Percentiles rank a stretch among this genome's conserved stretches.
These are phyloP conservation scores for Ophion ventricosus DNA, from an alignment of 2,888 invertebrate genomes.

Conservation along the genomic window DNA sequence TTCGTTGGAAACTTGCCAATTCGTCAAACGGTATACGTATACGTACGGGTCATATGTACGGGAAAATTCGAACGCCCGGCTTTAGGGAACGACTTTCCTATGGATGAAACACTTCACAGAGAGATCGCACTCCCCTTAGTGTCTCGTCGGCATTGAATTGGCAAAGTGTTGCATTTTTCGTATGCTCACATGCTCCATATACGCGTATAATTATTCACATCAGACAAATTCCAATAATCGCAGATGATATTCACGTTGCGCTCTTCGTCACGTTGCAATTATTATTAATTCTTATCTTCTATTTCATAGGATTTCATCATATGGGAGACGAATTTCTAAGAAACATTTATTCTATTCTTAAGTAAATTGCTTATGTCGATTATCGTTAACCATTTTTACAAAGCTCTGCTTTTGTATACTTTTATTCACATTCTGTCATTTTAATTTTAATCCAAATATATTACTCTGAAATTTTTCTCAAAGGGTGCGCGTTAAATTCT, in stretches of 20 bases:
- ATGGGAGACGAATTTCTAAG: neutral
- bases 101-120: constrained; percentile 56
- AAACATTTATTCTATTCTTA: no score
- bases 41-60: constrained; percentile 22
- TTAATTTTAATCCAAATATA: no score
- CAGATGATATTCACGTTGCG: neutral
- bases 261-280: neutral
- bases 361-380: no score
- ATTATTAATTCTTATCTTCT: neutral
- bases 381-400: no score
- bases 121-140: constrained; percentile 34
- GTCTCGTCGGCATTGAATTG: constrained; percentile 44
- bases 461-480: neutral
- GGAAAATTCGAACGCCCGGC: constrained; percentile 34
- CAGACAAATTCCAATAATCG: constrained; percentile 2
- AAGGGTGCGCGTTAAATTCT: neutral
- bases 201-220: neutral
- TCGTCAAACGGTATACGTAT: constrained; percentile 25
- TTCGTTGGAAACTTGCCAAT: constrained; percentile 54
- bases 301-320: neutral
- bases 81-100: constrained; percentile 47
- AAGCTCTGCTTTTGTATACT: no score
- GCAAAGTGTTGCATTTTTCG: constrained; percentile 23
- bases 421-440: no score
- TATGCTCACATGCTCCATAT: neutral